Evolutionary conservation across 2,888 invertebrate genomes (phyloP).

Genomic region (Thymelicus acteon): DNA sequence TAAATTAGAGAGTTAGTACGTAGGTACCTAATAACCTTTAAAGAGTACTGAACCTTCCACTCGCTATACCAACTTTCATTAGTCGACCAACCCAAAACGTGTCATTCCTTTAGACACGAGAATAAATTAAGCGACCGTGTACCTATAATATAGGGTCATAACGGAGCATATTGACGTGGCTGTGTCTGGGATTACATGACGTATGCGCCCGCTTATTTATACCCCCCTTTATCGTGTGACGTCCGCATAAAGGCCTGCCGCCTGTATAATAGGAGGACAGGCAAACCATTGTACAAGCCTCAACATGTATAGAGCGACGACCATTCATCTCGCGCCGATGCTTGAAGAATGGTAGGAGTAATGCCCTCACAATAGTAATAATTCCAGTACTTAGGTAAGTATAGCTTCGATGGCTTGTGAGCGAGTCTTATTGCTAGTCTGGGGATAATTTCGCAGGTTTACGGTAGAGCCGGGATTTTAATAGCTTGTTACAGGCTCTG

Average conservation of each 20-base stretch:
- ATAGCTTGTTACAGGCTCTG: conserved; percentile 23
- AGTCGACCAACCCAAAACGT: conserved; percentile 35
- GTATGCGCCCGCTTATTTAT: conserved; percentile 67
- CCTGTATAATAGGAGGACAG: conserved; percentile 73
- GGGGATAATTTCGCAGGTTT: conserved; percentile 25
- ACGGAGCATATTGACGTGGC: conserved; percentile 55
- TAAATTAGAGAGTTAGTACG: no score
- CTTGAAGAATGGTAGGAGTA: conserved; percentile 61
- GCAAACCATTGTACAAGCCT: conserved; percentile 61
- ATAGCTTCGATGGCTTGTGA: conserved; percentile 23
- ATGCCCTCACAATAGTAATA: conserved; percentile 65
- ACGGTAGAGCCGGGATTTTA: conserved; percentile 28
- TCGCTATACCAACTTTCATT: conserved; percentile 30
- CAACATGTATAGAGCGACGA: conserved; percentile 55
- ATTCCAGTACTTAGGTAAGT: conserved; percentile 50
- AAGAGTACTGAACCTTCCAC: conserved; percentile 9
- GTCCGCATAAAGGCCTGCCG: conserved; percentile 68
- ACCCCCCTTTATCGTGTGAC: conserved; percentile 63
- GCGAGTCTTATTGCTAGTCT: conserved; percentile 26
- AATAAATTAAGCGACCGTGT: conserved; percentile 46
- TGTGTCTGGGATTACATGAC: conserved; percentile 57
- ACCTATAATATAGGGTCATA: conserved; percentile 53
- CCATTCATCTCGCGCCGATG: conserved; percentile 68
- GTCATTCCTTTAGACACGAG: conserved; percentile 41
- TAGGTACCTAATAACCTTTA: neutral